phyloP scores from a whole-genome alignment of 2,797 vertebrate species.

The Malurus leucopterus region DNA sequence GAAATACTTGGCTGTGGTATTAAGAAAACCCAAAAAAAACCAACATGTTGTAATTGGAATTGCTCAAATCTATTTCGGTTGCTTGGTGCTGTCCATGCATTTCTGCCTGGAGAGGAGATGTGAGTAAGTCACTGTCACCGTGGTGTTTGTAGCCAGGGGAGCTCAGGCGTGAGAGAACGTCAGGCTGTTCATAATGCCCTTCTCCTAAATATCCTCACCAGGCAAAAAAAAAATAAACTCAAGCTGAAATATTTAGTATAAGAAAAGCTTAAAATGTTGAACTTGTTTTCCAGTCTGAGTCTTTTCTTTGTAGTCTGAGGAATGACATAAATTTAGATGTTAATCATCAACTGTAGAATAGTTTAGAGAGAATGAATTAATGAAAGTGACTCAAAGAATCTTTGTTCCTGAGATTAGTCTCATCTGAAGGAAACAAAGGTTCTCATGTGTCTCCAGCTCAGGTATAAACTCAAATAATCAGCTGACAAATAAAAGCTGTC shows the following conservation, averaged over 20 bases:
- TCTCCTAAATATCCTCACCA: not conserved
- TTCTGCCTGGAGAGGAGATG: not conserved
- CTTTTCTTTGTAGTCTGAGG: not conserved
- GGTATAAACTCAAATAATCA: not conserved
- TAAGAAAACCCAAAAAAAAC: accelerated
- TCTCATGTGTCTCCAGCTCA: not conserved
- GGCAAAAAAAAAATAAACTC: not conserved
- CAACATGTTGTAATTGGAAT: not conserved
- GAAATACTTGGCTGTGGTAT: not conserved
- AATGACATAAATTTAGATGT: not conserved
- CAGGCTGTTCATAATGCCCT: not conserved
- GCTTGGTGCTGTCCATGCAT: not conserved
- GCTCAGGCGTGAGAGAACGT: not conserved
- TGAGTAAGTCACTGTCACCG: not conserved
- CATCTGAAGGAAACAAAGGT: not conserved
- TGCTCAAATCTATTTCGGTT: not conserved
- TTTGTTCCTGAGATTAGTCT: not conserved
- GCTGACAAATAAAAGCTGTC: not conserved
- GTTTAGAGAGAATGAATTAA: not conserved
- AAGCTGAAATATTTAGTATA: not conserved
- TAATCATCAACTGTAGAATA: not conserved
- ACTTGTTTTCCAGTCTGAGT: not conserved
- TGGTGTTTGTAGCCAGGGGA: not conserved
- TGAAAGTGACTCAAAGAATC: not conserved
- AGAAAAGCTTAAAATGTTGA: not conserved